phyloP scores from a whole-genome alignment of 1,140 invertebrate genomes.

The Anoplolepis gracilipes region DNA sequence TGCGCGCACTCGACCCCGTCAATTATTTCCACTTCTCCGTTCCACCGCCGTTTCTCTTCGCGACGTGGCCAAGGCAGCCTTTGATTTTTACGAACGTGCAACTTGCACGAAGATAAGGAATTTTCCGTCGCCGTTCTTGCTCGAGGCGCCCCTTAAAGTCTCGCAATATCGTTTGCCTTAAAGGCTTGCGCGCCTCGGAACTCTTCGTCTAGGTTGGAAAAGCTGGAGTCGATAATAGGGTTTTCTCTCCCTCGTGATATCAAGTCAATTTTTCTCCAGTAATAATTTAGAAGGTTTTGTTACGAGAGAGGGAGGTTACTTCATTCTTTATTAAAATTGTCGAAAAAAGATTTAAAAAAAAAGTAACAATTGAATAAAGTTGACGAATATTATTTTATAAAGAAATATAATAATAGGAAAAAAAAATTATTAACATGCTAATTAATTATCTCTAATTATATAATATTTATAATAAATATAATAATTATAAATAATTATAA shows the following conservation, averaged over 20 bases:
- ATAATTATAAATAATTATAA: not conserved
- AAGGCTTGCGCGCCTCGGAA: not conserved
- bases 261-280: not conserved
- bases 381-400: not conserved
- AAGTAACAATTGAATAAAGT: not conserved
- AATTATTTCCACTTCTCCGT: slow-evolving; percentile 42
- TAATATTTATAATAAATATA: too few species aligned
- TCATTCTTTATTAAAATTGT: not conserved
- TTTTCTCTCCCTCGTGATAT: not conserved
- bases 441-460: too few species aligned
- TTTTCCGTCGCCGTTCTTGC: slow-evolving; percentile 76
- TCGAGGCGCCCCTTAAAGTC: slow-evolving; percentile 24
- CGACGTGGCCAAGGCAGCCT: slow-evolving; percentile 64
- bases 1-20: slow-evolving; percentile 2
- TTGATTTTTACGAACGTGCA: slow-evolving; percentile 76
- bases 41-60: not conserved
- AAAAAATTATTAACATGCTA: not conserved
- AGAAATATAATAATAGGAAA: not conserved
- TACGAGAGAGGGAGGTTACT: not conserved
- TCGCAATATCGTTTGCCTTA: slow-evolving; percentile 65
- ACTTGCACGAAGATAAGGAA: slow-evolving; percentile 77
- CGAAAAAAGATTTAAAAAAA: not conserved
- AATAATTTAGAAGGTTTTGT: not conserved
- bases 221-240: slow-evolving; percentile 17
- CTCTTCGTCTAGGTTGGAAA: not conserved